Conservation (phyloP, 2,113 vertebrate genomes). For the Pangasianodon hypophthalmus region DNA sequence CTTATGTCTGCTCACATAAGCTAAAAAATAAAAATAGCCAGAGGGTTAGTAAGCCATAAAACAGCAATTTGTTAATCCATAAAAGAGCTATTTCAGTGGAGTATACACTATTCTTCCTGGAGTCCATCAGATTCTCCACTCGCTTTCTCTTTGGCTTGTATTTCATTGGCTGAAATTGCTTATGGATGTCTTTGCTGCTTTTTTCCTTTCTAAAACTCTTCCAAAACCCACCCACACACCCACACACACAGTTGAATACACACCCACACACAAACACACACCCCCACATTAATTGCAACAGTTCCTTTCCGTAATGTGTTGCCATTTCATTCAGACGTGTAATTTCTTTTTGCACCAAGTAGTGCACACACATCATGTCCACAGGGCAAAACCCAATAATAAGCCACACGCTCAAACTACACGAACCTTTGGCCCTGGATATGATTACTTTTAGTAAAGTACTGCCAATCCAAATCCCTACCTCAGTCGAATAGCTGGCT, state of each 20-base stretch:
- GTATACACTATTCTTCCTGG: slow-evolving; percentile 1
- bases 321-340: slow-evolving; percentile 44
- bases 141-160: neutral
- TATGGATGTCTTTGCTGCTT: slow-evolving; percentile 10
- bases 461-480: slow-evolving; percentile 31
- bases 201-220: neutral
- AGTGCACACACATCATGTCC: slow-evolving; percentile 40
- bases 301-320: slow-evolving; percentile 26
- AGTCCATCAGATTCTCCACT: slow-evolving; percentile 24
- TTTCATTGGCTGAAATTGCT: slow-evolving; percentile 13
- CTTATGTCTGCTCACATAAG: slow-evolving; percentile 14
- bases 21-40: slow-evolving; percentile 38
- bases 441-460: slow-evolving; percentile 45
- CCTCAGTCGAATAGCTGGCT: slow-evolving; percentile 21
- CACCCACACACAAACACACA: slow-evolving; percentile 3
- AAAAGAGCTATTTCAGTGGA: slow-evolving; percentile 24
- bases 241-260: slow-evolving; percentile 10
- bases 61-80: slow-evolving; percentile 42
- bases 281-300: slow-evolving; percentile 24
- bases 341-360: slow-evolving; percentile 13
- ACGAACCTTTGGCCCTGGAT: slow-evolving; percentile 43
- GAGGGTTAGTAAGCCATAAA: slow-evolving; percentile 40
- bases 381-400: slow-evolving; percentile 44
- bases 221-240: neutral
- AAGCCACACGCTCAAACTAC: slow-evolving; percentile 28